Evolutionary conservation across 2,888 invertebrate species (phyloP), one percentile per base, ranked within the genome.

Genomic region (Lithophane semibrunnea): DNA sequence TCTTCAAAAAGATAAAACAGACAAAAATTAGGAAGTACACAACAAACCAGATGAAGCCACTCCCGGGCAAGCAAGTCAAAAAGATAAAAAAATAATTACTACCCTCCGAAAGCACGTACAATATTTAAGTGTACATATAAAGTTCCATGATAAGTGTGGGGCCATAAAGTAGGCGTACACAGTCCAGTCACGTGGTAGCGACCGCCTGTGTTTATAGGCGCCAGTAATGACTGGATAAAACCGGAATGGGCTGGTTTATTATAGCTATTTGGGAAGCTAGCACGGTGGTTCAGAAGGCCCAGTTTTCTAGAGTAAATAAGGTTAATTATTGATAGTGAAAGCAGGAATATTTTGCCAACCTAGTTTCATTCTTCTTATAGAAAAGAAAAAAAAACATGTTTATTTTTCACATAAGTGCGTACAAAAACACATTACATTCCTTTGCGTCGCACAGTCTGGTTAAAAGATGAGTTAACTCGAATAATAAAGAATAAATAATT

Each of bases 191-290:
- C 87, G 89, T 89, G 89, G 89, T 75, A 74, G 87, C 86, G 79
- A 77, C 88, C 77, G 88, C 89, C 80, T 87, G 79, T 83, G 88
- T 87, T 87, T 87, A 87, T 89, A 80, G 83, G 81, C 75, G 78
- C 75, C 81, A 75, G 89, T 87, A 87, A 87, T 89, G 87, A 89
- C 89, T 88, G 88, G 89, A 89, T 87, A 88, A 87, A 87, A 87
- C 88, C 77, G 88, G 78, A 89, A 87, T 85, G 83, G 83, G 78
- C 83, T 77, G 86, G 88, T 87, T 87, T 88, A 87, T 87, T 88
- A 77, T 79, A 65, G 87, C 61, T 73, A 73, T 87, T 84, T 84
- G 63, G 67, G 63, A 29, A 63, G 71, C 67, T 69, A 44, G 67
- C n/a, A 7, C 13, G 18, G n/a, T 44, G 24, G 21, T 49, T 42